Percentiles rank a stretch among this genome's conserved stretches.
phyloP scores from a whole-genome alignment of 2,797 vertebrate species.

The Enteromius trimaculatus region DNA sequence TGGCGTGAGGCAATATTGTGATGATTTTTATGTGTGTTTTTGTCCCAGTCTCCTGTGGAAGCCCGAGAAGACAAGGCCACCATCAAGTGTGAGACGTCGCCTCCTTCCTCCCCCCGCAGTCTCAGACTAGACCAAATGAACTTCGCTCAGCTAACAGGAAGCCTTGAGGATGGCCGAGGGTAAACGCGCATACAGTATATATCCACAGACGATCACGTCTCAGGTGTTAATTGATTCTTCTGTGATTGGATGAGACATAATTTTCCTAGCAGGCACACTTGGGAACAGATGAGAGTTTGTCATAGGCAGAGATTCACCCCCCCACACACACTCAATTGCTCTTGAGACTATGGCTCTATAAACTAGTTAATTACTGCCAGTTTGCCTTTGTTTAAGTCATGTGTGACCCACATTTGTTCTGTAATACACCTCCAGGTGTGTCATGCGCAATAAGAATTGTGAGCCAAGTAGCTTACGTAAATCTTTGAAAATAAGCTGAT shows the following conservation, averaged over 20 bases:
- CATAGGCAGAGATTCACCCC: slow-evolving; percentile 26
- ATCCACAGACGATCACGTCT: not conserved
- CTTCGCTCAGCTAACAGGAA: slow-evolving; percentile 87
- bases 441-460: not conserved
- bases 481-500: not conserved
- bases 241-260: slow-evolving; percentile 32
- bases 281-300: slow-evolving; percentile 19
- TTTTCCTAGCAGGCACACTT: slow-evolving; percentile 27
- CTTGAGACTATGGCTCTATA: slow-evolving; percentile 25
- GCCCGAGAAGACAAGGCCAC: slow-evolving; percentile 94
- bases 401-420: slow-evolving; percentile 21
- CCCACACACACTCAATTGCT: slow-evolving; percentile 20
- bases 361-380: slow-evolving; percentile 39
- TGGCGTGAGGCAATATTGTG: not conserved
- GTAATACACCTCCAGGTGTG: slow-evolving; percentile 6
- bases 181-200: slow-evolving; percentile 66
- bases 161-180: slow-evolving; percentile 93
- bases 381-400: slow-evolving; percentile 13
- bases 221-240: slow-evolving; percentile 21
- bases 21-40: slow-evolving; percentile 28
- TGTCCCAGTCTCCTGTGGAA: slow-evolving; percentile 90
- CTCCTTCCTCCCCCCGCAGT: slow-evolving; percentile 91
- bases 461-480: not conserved
- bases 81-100: slow-evolving; percentile 97
- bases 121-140: slow-evolving; percentile 89